phyloP scores from a whole-genome alignment of 1,140 invertebrate species.

The Lasioglossum albipes region DNA sequence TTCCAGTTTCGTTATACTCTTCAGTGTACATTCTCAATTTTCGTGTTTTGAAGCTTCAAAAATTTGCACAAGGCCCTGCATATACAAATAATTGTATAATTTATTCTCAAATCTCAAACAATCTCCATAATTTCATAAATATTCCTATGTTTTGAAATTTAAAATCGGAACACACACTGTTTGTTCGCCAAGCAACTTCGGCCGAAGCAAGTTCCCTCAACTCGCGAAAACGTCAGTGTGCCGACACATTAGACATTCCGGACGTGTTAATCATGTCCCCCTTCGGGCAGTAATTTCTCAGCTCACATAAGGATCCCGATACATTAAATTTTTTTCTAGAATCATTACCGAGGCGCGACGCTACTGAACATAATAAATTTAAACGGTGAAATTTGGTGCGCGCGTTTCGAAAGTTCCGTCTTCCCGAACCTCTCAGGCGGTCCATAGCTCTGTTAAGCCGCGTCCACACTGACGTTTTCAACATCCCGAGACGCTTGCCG shows the following conservation, averaged over 20 bases:
- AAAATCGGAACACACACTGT: no score
- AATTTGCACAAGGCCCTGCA: no score
- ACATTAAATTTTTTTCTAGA: background rate
- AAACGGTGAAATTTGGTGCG: slow-evolving; percentile 26
- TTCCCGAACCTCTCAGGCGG: background rate
- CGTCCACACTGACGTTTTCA: slow-evolving; percentile 11
- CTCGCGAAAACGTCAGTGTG: no score
- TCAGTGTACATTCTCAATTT: no score
- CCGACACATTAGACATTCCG: background rate
- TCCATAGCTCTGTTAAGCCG: slow-evolving; percentile 2
- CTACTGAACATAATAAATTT: background rate
- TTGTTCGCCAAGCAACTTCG: no score
- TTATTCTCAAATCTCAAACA: no score
- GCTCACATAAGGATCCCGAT: background rate
- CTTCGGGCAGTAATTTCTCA: background rate
- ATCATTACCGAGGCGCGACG: background rate
- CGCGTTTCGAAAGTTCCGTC: slow-evolving; percentile 26
- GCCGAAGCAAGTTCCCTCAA: no score
- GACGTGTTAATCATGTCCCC: background rate
- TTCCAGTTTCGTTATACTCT: no score
- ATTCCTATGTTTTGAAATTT: no score
- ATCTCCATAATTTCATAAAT: no score
- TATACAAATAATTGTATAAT: no score
- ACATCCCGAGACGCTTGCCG: background rate
- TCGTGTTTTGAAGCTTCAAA: no score